Base-by-base conservation (phyloP, 2,113 vertebrate genomes). In the Cromileptes altivelis region DNA sequence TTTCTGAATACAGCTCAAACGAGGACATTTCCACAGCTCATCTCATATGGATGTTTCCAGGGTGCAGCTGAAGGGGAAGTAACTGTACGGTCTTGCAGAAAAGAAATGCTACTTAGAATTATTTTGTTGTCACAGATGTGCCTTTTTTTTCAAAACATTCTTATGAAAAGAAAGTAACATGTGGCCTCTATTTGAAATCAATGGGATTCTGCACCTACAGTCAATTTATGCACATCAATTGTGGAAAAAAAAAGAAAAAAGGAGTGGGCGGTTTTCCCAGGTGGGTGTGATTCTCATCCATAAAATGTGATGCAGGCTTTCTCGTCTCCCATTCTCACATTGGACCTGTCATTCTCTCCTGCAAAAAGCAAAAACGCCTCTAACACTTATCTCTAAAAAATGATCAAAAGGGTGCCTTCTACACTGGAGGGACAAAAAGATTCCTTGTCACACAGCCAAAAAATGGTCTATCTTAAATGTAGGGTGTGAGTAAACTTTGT, bases 1-100 rank as follows among this genome's bases (percentile, higher is more conserved):
- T 79, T 76, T 90, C 40, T 91, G 88, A 92, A 90, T 86, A 23
- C 77, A 81, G 79, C 91, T 85, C 79, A 89, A 85, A 89, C 78
- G 82, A 88, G 77, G 85, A 90, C 85, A 81, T 84, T 81, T 88
- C 75, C 75, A 76, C 70, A 79, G 81, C 80, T 79, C 80, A 76
- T 89, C 55, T 86, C 64, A 73, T 47, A 9, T 71, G 78, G 57
- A 78, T 85, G 88, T 69, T 81, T 91, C 47, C 72, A 61, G 70
- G 74, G 81, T 75, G 83, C 65, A 85, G 87, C 84, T 88, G 84
- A 85, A 85, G 71, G 75, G 80, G 82, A 89, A 89, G 89, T 86
- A 85, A 87, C 87, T 76, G 55, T 47, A 76, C 63, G 78, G 73
- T 78, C 42, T 78, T 40, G 30, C 63, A 73, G 69, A 85, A 80